These are phyloP conservation scores for Calcarius ornatus DNA, from an alignment of 2,113 vertebrate genomes.

Conservation along the genomic window DNA sequence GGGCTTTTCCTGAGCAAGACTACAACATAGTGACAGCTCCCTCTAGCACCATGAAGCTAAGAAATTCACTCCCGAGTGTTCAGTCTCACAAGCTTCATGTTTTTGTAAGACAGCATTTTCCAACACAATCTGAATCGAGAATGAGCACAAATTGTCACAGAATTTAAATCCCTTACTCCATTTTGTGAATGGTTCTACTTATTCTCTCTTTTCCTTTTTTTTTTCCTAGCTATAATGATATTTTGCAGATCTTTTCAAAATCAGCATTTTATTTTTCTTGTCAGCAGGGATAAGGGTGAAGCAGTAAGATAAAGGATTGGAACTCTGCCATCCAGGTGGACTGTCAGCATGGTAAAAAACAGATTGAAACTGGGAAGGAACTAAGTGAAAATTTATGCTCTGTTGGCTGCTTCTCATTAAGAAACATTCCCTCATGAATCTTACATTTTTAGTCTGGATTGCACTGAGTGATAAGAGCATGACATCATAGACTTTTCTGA, in stretches of 20 bases:
- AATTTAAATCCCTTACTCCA: background rate
- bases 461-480: background rate
- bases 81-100: background rate
- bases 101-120: background rate
- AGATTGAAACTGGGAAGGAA: background rate
- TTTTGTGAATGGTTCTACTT: background rate
- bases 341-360: background rate
- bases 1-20: background rate
- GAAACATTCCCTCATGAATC: background rate
- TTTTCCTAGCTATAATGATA: background rate
- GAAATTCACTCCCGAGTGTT: background rate
- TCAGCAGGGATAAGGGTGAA: conserved; percentile 3
- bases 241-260: conserved; percentile 51
- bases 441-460: background rate
- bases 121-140: background rate
- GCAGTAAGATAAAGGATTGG: background rate
- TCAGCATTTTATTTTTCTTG: conserved; percentile 44
- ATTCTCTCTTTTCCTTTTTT: background rate
- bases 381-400: conserved; percentile 29
- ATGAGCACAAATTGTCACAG: background rate
- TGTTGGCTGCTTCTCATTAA: conserved; percentile 1
- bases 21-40: background rate
- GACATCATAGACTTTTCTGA: background rate
- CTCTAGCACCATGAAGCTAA: background rate
- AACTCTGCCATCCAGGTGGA: conserved; percentile 25